Base-by-base conservation (phyloP, 1,140 invertebrate species). In the Battus philenor region DNA sequence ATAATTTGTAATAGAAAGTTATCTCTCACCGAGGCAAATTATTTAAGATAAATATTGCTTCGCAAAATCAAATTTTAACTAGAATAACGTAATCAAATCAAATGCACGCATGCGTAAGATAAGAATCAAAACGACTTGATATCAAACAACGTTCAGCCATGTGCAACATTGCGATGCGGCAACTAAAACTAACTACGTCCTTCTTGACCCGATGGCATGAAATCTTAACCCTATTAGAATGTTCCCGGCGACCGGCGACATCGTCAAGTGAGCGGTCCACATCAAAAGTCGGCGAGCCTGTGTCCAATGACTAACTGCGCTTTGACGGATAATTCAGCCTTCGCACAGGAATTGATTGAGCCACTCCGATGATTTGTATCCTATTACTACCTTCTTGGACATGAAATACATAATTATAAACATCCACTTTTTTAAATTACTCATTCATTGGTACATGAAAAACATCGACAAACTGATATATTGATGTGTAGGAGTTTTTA, bases 221-320 rank as follows among this genome's bases (percentile, higher is more conserved):
- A 77, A 77, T 77, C 73, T 74, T 77, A 74, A 77, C 68, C 68
- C 65, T 60, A 70, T 77, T 77, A 74, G 63, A 70, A 68, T 69
- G 66, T 74, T 72, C 73, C 66, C 70, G 67, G 56, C 47, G 52
- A 50, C 33, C 34, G 67, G 59, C 63, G 60, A 52, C 46, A 58
- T 72, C 68, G 61, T 66, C 60, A 67, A 74, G 71, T 57, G 50
- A 45, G 51, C 72, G 68, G 69, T 54, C 9, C 11, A 49, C 57
- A 58, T 73, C 66, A 69, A 71, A 68, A 33, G 56, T 43, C 49
- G 51, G 56, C 51, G 38, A 9, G 44, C 34, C 45, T 64, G 41
- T 61, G 56, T 54, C 58, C 60, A 74, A 70, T 71, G 54, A 68
- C 20, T 46, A 46, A 38, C 27, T 47, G 10, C 44, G 48, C 53